Conservation (phyloP, 2,888 invertebrate genomes). For the Gandaritis pyraliata region DNA sequence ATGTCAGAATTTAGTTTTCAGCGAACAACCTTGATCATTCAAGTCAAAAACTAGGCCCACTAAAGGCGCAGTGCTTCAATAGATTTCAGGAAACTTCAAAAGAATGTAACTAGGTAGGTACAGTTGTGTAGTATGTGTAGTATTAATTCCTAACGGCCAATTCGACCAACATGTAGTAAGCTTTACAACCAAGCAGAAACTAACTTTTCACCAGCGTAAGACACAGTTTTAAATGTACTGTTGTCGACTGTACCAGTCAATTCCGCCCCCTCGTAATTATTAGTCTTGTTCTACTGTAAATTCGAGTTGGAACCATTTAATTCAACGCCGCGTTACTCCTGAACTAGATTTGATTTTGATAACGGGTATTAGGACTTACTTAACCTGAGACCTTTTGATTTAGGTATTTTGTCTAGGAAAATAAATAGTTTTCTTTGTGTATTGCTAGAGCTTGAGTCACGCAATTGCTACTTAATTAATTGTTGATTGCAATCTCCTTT, state of each 20-base stretch:
- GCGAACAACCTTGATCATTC: too few relatives aligned
- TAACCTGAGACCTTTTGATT: conserved; percentile 25
- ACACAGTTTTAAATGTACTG: neutral
- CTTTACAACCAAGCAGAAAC: too few relatives aligned
- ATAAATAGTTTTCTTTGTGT: neutral
- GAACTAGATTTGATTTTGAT: conserved; percentile 49
- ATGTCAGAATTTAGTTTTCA: too few relatives aligned
- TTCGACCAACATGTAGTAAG: too few relatives aligned
- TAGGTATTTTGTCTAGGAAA: conserved; percentile 7
- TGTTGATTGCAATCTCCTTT: neutral
- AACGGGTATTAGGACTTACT: conserved; percentile 36
- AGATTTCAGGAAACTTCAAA: too few relatives aligned
- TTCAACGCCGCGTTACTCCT: conserved; percentile 47
- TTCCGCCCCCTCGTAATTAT: conserved; percentile 55
- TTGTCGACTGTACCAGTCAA: conserved; percentile 13
- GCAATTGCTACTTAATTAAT: neutral
- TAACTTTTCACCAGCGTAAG: too few relatives aligned
- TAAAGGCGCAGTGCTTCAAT: too few relatives aligned
- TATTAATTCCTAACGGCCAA: too few relatives aligned
- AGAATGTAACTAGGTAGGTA: too few relatives aligned
- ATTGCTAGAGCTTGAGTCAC: neutral
- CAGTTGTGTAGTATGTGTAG: too few relatives aligned
- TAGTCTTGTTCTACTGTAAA: conserved; percentile 55
- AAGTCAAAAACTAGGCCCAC: too few relatives aligned
- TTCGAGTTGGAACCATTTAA: conserved; percentile 51